Evolutionary conservation across 2,113 vertebrate genomes (phyloP), one percentile per base, ranked within the genome.

Genomic region (Mus spicilegus): DNA sequence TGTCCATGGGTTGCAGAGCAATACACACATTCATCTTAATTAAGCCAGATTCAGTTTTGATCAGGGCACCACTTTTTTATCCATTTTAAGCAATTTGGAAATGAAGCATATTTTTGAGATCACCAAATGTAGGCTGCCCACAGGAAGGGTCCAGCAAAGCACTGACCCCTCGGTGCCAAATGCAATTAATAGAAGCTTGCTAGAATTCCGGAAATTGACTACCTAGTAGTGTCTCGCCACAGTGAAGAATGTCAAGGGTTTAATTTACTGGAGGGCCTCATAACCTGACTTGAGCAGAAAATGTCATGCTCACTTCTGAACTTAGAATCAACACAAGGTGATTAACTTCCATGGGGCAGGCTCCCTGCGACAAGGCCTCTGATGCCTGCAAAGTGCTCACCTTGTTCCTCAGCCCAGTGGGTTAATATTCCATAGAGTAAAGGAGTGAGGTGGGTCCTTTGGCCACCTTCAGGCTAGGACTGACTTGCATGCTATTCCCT

Each of bases 1-100:
- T 0, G 19, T 20, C 76, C 0, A 0, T 3, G 73, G 70, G n/a
- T 7, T 1, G 69, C 1, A 6, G n/a, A 22, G 39, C 36, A 13
- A 39, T 30, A 5, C 22, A 1, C 75, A 95, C 39, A 95, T 93
- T 89, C 61, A 36, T 93, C 95, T 92, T 90, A 85, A 94, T 96
- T 96, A 93, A 49, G 77, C 26, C 73, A 78, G 56, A 46, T 65
- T 93, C 96, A 69, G 61, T 65, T 96, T 91, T 73, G 24, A 70
- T 95, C 73, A 91, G 81, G 88, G 58, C 20, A 61, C 46, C 8
- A 19, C 93, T 96, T 92, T 77, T 85, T 93, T 86, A 87, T 54
- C 81, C 82, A 51, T 61, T 80, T 46, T 69, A 46, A 58, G 26
- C 81, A 51, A 42, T 89, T 72, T 82, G 42, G 89, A 89, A 51